These are phyloP conservation scores for Cossypha heuglini DNA, from an alignment of 2,797 vertebrate genomes.

Conservation along the genomic window DNA sequence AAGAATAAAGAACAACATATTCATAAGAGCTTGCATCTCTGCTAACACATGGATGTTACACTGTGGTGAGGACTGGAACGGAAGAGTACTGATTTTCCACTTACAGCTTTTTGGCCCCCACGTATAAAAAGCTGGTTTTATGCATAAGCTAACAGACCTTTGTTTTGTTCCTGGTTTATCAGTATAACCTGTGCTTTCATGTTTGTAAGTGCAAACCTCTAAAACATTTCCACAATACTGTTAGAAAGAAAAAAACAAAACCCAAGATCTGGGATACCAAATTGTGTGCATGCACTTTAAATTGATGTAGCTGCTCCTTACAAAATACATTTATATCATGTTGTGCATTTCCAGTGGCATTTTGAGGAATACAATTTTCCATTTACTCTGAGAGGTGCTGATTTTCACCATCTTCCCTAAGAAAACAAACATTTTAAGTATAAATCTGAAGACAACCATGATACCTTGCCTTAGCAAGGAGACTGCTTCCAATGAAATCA, in stretches of 20 bases:
- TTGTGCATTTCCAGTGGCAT: conserved; percentile 58
- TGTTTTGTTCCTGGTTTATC: not conserved
- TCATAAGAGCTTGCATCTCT: not conserved
- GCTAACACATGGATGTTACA: not conserved
- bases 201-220: not conserved
- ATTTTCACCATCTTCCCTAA: conserved; percentile 40
- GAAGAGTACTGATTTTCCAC: not conserved
- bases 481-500: conserved; percentile 48
- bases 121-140: not conserved
- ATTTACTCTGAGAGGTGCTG: conserved; percentile 50
- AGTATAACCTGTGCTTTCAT: not conserved
- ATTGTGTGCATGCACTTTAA: conserved; percentile 24
- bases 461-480: conserved; percentile 50
- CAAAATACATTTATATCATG: conserved; percentile 35
- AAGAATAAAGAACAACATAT: not conserved
- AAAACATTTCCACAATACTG: not conserved
- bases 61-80: not conserved
- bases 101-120: not conserved
- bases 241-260: conserved; percentile 17
- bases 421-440: conserved; percentile 59
- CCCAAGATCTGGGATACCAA: not conserved
- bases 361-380: conserved; percentile 53
- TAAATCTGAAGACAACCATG: conserved; percentile 33
- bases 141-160: not conserved
- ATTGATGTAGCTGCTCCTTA: conserved; percentile 40